A percentile compares a stretch with the other conserved stretches of the same genome.
These are phyloP conservation scores for Iguana delicatissima DNA, from an alignment of 2,797 vertebrate genomes.

Conservation along the genomic window DNA sequence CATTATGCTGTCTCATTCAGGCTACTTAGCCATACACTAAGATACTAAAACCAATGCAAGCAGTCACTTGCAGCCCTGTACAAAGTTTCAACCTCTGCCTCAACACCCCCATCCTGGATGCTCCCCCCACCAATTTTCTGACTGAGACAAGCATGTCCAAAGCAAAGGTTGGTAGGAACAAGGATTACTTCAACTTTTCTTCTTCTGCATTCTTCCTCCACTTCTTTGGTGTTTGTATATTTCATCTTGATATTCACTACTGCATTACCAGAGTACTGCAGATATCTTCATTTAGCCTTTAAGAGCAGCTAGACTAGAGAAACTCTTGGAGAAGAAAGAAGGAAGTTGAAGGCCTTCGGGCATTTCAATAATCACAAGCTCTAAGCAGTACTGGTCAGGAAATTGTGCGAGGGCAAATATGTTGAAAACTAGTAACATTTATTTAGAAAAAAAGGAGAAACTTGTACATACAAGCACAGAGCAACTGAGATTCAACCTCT, in stretches of 20 bases:
- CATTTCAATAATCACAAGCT: neutral
- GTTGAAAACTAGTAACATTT: constrained; percentile 6
- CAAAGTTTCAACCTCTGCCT: neutral
- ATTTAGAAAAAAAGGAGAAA: neutral
- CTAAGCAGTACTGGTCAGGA: neutral
- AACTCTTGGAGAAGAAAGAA: neutral
- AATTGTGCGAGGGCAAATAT: neutral
- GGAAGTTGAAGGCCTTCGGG: neutral
- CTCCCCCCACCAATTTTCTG: neutral
- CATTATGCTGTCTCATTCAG: neutral
- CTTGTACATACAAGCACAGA: neutral
- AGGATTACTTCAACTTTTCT: no score
- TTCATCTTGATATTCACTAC: no score
- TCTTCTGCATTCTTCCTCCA: neutral
- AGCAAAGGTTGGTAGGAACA: neutral
- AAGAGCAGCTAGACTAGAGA: neutral
- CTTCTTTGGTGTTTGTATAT: neutral
- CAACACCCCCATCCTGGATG: neutral
- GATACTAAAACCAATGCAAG: neutral
- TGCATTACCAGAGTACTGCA: neutral
- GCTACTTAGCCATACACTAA: neutral
- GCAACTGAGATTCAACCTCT: neutral
- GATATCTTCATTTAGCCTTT: neutral
- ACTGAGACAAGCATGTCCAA: neutral
- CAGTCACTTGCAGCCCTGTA: neutral